phyloP scores from a whole-genome alignment of 2,113 vertebrate genomes.

The Atherinomorus stipes region DNA sequence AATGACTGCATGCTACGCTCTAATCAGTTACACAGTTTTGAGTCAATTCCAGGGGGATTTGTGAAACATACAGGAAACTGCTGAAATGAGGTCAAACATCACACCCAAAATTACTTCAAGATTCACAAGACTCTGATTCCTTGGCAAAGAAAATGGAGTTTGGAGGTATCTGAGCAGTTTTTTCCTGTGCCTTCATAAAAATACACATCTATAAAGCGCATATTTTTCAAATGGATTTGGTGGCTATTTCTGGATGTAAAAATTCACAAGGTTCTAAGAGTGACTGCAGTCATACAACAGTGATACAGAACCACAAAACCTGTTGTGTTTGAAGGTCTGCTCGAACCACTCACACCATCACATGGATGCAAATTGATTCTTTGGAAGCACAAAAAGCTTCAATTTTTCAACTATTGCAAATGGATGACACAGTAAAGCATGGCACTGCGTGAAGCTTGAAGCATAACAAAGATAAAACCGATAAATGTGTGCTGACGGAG shows the following conservation, averaged over 20 bases:
- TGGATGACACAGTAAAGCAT: not conserved
- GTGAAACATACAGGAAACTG: constrained; percentile 25
- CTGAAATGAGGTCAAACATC: constrained; percentile 40
- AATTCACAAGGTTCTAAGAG: constrained; percentile 48
- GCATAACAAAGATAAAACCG: too few species aligned
- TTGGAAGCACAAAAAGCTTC: constrained; percentile 40
- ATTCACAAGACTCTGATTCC: constrained; percentile 4
- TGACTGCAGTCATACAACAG: constrained; percentile 40
- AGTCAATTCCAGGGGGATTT: constrained; percentile 30
- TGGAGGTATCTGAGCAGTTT: constrained; percentile 11
- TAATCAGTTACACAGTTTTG: constrained; percentile 35
- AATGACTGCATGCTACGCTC: constrained; percentile 23
- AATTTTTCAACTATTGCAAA: constrained; percentile 3
- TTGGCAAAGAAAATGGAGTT: constrained; percentile 1
- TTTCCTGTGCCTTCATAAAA: not conserved
- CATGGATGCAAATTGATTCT: constrained; percentile 45
- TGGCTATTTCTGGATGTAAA: constrained; percentile 41
- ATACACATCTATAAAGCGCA: constrained; percentile 34
- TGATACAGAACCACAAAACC: constrained; percentile 42
- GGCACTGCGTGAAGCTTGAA: too few species aligned
- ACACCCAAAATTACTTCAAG: not conserved
- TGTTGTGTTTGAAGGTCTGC: constrained; percentile 49
- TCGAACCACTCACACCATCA: constrained; percentile 36
- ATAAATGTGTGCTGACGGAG: too few species aligned
- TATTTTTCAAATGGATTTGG: constrained; percentile 35